Evolutionary conservation across 2,888 invertebrate genomes (phyloP).

Genomic region (Pristionchus arcanus): DNA sequence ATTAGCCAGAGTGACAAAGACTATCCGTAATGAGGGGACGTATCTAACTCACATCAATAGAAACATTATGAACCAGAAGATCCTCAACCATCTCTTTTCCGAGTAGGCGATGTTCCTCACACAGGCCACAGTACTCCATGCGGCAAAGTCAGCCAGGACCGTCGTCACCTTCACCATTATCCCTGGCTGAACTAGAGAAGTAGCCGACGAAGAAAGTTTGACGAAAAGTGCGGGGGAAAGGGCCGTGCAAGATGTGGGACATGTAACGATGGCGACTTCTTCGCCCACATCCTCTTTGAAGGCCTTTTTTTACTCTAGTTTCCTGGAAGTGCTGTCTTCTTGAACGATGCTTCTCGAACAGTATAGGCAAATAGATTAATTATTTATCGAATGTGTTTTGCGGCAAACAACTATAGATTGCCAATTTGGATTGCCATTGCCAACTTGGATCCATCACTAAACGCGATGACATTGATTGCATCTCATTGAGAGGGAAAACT

Average conservation of each 20-base stretch:
- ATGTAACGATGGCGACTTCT: background rate
- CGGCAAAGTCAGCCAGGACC: slow-evolving; percentile 5
- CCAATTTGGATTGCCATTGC: too few relatives aligned
- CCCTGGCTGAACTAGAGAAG: background rate
- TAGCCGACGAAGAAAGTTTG: background rate
- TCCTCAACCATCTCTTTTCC: background rate
- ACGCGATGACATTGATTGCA: too few relatives aligned
- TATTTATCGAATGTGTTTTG: too few relatives aligned
- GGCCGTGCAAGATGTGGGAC: background rate
- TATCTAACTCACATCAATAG: slow-evolving; percentile 6
- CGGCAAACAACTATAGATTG: too few relatives aligned
- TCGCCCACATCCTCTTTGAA: background rate
- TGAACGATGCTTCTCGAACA: too few relatives aligned
- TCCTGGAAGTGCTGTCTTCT: background rate
- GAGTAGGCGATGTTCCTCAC: slow-evolving; percentile 5
- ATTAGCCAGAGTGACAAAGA: too few relatives aligned
- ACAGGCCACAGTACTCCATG: slow-evolving; percentile 27
- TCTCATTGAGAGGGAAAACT: too few relatives aligned
- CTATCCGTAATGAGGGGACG: background rate
- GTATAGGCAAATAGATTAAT: too few relatives aligned
- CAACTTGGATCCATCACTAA: too few relatives aligned
- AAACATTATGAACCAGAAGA: slow-evolving; percentile 39
- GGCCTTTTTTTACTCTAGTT: background rate
- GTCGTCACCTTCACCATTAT: background rate
- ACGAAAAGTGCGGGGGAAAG: background rate